phyloP scores from a whole-genome alignment of 2,888 invertebrate genomes.

The Acanthococcus lagerstroemiae region DNA sequence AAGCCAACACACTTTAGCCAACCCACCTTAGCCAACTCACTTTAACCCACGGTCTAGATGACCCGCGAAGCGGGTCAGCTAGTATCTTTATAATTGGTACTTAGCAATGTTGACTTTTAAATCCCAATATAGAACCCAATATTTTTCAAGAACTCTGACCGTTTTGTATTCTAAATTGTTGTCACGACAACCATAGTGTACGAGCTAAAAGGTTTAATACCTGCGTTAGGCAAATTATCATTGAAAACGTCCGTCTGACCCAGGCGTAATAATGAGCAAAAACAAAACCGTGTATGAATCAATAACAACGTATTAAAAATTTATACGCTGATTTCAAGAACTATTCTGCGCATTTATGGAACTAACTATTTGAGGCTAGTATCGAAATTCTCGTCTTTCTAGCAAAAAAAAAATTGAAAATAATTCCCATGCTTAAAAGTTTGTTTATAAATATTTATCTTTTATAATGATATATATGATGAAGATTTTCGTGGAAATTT shows the following conservation, averaged over 20 bases:
- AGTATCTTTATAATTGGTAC: no score
- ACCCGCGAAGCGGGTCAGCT: no score
- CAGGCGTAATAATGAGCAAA: not conserved
- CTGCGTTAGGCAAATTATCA: not conserved
- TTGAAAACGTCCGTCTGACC: not conserved
- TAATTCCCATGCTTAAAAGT: not conserved
- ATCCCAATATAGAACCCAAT: no score
- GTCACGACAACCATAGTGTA: constrained; percentile 21
- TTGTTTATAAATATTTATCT: not conserved
- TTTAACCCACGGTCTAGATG: no score
- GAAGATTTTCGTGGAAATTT: not conserved
- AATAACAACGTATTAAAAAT: no score
- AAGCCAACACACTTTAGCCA: no score
- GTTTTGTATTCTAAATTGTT: constrained; percentile 17
- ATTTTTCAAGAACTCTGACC: not conserved
- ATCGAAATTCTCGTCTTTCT: not conserved
- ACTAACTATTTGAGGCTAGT: no score
- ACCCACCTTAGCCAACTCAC: no score
- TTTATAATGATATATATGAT: not conserved
- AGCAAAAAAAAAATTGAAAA: not conserved
- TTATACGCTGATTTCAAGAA: no score
- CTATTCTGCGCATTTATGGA: no score
- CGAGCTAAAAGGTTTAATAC: not conserved
- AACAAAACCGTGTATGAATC: no score
- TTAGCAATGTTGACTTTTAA: no score